Base-by-base conservation (phyloP, 2,113 vertebrate genomes). In the Rhinogobius similis region DNA sequence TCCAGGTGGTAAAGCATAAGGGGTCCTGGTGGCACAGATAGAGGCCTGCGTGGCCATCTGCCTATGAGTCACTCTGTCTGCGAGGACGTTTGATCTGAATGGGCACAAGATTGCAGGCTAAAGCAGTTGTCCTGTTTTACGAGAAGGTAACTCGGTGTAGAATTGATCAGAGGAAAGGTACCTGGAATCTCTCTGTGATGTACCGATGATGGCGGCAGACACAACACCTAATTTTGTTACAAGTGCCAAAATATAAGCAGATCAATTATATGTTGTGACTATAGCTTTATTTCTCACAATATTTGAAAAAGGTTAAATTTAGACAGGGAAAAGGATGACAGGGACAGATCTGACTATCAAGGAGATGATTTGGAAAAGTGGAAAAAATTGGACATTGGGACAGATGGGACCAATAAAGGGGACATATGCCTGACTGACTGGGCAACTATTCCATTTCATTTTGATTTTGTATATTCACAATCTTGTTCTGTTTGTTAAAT, bases 1-100 rank as follows among this genome's bases (percentile, higher is more conserved):
- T 83, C 86, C 84, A 89, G 78, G 77, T 86, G 84, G 83, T 89
- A 87, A 90, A 89, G 86, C 85, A 90, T 83, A 88, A 88, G 84
- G 79, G 86, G 58, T 88, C 77, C 81, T 89, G 88, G 86, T 87
- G 85, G 87, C 50, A 11, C 78, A 76, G 84, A 81, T 73, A 82
- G 65, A 81, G 26, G 65, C 73, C 82, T 78, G 79, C 77, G 78
- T 70, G 29, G 87, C 88, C 89, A 90, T 92, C 90, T 92, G 89
- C 72, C 82, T 79, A 87, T 91, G 87, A 92, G 82, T 92, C 90
- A 90, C 83, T 63, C 63, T 16, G 72, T 87, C 69, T 73, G 77
- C 73, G 70, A 70, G 79, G 75, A 62, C 66, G 73, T 83, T 76
- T 77, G 70, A 78, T 75, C 73, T 71, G 76, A 81, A 73, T 85